These are phyloP conservation scores for Doryteuthis pealeii DNA, from an alignment of 1,140 invertebrate species.

Conservation along the genomic window DNA sequence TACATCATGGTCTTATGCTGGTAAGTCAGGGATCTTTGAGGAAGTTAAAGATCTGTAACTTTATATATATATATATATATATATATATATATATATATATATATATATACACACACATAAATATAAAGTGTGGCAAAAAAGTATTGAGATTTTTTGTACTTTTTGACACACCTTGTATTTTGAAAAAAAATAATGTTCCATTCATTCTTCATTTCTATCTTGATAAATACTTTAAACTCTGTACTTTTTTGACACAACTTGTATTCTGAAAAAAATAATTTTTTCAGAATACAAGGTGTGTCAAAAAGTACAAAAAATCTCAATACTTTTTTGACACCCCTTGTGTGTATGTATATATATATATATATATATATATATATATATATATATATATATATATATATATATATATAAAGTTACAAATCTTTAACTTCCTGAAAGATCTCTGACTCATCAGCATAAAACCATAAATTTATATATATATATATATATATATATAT, in stretches of 20 bases:
- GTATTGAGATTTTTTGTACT: too few relatives aligned
- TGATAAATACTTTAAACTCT: too few relatives aligned
- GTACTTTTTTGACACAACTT: background rate
- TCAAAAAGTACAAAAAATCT: too few relatives aligned
- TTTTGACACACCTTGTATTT: too few relatives aligned
- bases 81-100: background rate
- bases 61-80: background rate
- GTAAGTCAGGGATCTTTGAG: too few relatives aligned
- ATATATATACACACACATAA: background rate
- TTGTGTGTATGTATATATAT: background rate
- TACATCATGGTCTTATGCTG: too few relatives aligned
- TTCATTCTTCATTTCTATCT: too few relatives aligned
- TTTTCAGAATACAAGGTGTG: too few relatives aligned
- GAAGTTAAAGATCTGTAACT: background rate
- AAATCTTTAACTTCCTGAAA: background rate
- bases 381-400: background rate
- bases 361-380: background rate
- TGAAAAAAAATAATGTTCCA: too few relatives aligned
- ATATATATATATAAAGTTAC: background rate
- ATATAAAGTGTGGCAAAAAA: too few relatives aligned
- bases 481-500: background rate
- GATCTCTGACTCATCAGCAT: background rate
- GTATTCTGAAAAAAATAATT: too few relatives aligned
- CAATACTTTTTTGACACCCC: too few relatives aligned
- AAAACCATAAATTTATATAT: background rate